Base-by-base conservation (phyloP, 2,888 invertebrate genomes). In the Ormyrus thymus region DNA sequence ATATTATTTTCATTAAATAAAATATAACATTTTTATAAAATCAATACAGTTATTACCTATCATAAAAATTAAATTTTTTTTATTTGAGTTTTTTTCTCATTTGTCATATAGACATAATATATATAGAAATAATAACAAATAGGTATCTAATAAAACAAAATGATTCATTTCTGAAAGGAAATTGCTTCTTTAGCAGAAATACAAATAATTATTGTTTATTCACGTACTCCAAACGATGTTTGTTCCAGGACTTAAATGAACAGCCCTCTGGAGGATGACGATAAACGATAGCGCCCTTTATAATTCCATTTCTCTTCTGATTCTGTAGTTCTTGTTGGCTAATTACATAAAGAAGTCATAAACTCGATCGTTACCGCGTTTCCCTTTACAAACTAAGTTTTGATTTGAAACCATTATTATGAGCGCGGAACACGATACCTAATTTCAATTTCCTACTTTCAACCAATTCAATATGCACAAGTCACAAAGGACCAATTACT, bases 401-500 rank as follows among this genome's bases (percentile, higher is more conserved):
- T 1, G 10, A 3, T 15, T 7, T 50, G 3, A 53, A 62, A 72
- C 46, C 29, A 29, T 29, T 29, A 29, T 29, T 29, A 29, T 29
- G 61, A 46, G 45, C 2, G 13, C 53, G 13, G 43, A 13, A 8
- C 65, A 58, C 66, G 58, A 50, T 15, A 66, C 58, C 29, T 66
- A 58, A 58, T 74, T 58, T n/a, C 55, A 51, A 61, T 72, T 62
- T 53, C 56, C 55, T 11, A 8, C 50, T 56, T 65, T 6, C 8
- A 50, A 10, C 43, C 2, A 13, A 29, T 29, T 29, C 29, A 29
- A 29, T 29, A n/a, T 7, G 13, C 8, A 51, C 64, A 6, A 13
- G 8, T 50, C 9, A 10, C 64, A 65, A 65, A 65, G 64, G 64
- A 29, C 50, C 50, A 65, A 65, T 65, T 65, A 65, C 15, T 7